A percentile compares a stretch with the other conserved stretches of the same genome.
These are phyloP conservation scores for Lepidochrysops patricia DNA, from an alignment of 2,888 invertebrate species.

Conservation along the genomic window DNA sequence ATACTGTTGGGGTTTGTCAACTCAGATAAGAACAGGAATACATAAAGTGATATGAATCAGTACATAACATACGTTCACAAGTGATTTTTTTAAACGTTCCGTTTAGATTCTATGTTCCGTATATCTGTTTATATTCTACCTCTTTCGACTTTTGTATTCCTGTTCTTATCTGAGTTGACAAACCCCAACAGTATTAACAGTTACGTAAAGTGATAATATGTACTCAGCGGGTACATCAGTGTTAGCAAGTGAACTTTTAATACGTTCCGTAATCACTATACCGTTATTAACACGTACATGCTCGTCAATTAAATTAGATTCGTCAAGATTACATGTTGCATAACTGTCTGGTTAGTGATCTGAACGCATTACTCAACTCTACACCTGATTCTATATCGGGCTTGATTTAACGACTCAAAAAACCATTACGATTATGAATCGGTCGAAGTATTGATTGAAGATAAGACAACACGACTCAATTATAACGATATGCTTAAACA, in stretches of 20 bases:
- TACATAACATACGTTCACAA: too few relatives aligned
- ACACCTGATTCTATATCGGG: constrained; percentile 44
- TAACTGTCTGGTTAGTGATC: constrained; percentile 53
- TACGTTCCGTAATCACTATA: constrained; percentile 55
- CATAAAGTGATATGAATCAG: too few relatives aligned
- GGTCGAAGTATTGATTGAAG: not conserved
- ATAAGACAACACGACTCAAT: not conserved
- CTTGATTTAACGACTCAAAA: constrained; percentile 5
- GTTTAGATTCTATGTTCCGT: too few relatives aligned
- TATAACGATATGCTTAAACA: not conserved
- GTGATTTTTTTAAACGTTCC: too few relatives aligned
- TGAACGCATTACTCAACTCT: constrained; percentile 54
- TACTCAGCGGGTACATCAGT: not conserved
- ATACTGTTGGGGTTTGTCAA: not conserved
- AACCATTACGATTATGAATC: constrained; percentile 10
- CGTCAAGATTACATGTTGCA: constrained; percentile 56
- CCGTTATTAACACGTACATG: constrained; percentile 53
- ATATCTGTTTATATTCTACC: too few relatives aligned
- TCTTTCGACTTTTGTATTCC: not conserved
- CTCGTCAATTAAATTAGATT: constrained; percentile 45
- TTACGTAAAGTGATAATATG: not conserved
- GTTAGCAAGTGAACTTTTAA: constrained; percentile 25
- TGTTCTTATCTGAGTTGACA: not conserved
- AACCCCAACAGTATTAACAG: not conserved
- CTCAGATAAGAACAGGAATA: not conserved